Conservation (phyloP, 2,797 vertebrate genomes). For the Sebastolobus altivelis region DNA sequence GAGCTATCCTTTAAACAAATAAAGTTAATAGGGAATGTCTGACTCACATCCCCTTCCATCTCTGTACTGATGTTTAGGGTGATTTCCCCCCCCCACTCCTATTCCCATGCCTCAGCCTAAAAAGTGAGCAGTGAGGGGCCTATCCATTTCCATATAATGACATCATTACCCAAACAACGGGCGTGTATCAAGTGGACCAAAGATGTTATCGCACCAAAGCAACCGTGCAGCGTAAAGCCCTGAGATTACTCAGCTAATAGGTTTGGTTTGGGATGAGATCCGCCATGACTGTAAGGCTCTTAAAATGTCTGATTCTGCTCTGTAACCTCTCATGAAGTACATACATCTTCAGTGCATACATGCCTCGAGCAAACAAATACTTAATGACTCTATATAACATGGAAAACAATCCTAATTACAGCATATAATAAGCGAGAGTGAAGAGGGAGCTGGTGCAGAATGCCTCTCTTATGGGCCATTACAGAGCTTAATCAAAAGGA, state of each 20-base stretch:
- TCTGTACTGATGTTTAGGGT: constrained; percentile 50
- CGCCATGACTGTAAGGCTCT: not conserved
- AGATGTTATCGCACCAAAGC: constrained; percentile 72
- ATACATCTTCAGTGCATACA: not conserved
- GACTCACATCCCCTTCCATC: constrained; percentile 64
- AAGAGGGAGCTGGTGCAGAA: constrained; percentile 17
- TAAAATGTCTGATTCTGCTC: constrained; percentile 1
- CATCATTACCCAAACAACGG: constrained; percentile 81
- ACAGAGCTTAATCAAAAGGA: constrained; percentile 30
- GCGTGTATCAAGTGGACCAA: constrained; percentile 57
- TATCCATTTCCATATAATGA: constrained; percentile 73
- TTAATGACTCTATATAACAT: constrained; percentile 13
- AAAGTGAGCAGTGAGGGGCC: constrained; percentile 43
- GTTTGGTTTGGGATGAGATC: not conserved
- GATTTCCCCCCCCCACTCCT: constrained; percentile 45
- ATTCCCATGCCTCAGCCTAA: constrained; percentile 57
- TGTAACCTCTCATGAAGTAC: not conserved
- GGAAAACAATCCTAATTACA: constrained; percentile 27
- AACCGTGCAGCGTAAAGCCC: constrained; percentile 24
- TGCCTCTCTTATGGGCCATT: constrained; percentile 20
- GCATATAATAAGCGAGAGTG: constrained; percentile 22
- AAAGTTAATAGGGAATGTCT: constrained; percentile 50
- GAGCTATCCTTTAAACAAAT: constrained; percentile 44
- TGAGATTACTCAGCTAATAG: constrained; percentile 43
- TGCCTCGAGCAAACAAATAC: not conserved